These are phyloP conservation scores for Lerema accius DNA, from an alignment of 1,140 invertebrate species.

Conservation along the genomic window DNA sequence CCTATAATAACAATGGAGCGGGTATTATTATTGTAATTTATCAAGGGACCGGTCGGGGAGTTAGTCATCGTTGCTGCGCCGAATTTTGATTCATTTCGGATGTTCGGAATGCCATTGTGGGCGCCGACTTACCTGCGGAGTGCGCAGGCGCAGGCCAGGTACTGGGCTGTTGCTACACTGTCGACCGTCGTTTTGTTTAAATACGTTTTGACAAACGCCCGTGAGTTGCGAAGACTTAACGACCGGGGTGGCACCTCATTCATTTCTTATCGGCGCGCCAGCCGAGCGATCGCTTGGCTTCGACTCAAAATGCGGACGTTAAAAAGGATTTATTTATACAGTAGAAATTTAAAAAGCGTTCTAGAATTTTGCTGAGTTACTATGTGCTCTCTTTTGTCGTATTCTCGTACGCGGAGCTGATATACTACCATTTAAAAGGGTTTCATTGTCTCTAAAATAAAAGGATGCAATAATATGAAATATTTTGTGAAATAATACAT, in stretches of 20 bases:
- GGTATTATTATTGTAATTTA: constrained; percentile 72
- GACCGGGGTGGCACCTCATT: constrained; percentile 52
- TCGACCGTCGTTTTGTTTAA: constrained; percentile 52
- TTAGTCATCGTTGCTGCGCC: constrained; percentile 48
- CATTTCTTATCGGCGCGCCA: constrained; percentile 16
- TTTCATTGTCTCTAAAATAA: no score
- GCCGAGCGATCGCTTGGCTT: constrained; percentile 10
- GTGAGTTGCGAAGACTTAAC: constrained; percentile 54
- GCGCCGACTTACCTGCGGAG: constrained; percentile 59
- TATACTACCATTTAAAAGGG: no score
- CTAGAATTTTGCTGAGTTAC: no score
- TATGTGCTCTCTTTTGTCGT: no score
- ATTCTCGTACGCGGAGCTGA: no score
- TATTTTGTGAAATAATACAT: no score
- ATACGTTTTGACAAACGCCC: constrained; percentile 70
- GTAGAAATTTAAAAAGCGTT: no score
- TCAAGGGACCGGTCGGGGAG: constrained; percentile 45
- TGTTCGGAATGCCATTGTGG: constrained; percentile 76
- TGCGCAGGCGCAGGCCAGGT: constrained; percentile 50
- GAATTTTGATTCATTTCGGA: constrained; percentile 77
- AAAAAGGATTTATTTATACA: no score
- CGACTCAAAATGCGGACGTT: constrained; percentile 7
- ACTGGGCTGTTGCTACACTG: constrained; percentile 9
- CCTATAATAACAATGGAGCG: constrained; percentile 61
- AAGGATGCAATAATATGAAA: no score